Conservation (phyloP, 2,888 invertebrate genomes). For the Drosophila ezoana region DNA sequence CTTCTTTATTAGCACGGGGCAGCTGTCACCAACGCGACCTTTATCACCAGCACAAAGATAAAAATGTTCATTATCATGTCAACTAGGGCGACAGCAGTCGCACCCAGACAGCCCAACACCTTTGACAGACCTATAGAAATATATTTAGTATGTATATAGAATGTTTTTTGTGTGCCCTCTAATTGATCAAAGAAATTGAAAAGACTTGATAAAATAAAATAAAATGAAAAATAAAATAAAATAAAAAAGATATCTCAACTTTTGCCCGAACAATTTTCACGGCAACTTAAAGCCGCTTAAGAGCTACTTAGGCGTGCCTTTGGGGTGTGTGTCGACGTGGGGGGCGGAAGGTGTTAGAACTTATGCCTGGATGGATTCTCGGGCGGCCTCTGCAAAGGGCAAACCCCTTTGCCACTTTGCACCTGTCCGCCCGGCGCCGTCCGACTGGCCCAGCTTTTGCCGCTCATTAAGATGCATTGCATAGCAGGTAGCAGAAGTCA, state of each 20-base stretch:
- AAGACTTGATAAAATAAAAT: slow-evolving; percentile 2
- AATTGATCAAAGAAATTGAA: slow-evolving; percentile 68
- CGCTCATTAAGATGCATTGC: slow-evolving; percentile 78
- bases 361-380: slow-evolving; percentile 55
- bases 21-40: slow-evolving; percentile 64
- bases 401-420: not conserved
- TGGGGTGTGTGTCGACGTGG: not conserved
- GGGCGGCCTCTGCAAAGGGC: slow-evolving; percentile 21
- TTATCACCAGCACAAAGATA: slow-evolving; percentile 53
- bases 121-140: slow-evolving; percentile 13
- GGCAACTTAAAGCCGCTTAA: slow-evolving; percentile 77
- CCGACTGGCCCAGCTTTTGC: slow-evolving; percentile 29
- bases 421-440: too few relatives aligned
- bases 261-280: slow-evolving; percentile 63
- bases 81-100: slow-evolving; percentile 31
- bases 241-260: slow-evolving; percentile 50
- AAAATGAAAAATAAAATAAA: not conserved
- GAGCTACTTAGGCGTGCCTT: slow-evolving; percentile 42
- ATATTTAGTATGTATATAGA: not conserved
- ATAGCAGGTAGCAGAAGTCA: slow-evolving; percentile 15
- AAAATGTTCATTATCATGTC: slow-evolving; percentile 62
- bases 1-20: slow-evolving; percentile 43
- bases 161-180: slow-evolving; percentile 24
- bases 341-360: slow-evolving; percentile 22
- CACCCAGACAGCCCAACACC: slow-evolving; percentile 23